Conservation (phyloP, 2,113 vertebrate species). For the Oncorhynchus keta region DNA sequence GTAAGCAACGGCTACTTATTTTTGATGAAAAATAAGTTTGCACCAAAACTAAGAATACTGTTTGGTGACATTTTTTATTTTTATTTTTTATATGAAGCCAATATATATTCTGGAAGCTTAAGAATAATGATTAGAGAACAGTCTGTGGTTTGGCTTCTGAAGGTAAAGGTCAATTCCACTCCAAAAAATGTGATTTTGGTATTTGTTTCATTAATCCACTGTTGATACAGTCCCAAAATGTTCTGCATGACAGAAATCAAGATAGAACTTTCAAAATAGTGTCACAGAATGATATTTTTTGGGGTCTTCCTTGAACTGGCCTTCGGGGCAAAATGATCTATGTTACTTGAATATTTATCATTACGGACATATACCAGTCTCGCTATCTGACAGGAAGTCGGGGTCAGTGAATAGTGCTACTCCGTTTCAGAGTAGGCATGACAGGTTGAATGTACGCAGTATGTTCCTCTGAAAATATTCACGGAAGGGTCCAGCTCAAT, state of each 20-base stretch:
- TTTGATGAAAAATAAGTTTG: neutral
- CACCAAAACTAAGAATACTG: neutral
- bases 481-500: neutral
- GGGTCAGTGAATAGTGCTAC: neutral
- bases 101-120: slow-evolving; percentile 1
- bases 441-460: no score
- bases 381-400: neutral
- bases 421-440: no score
- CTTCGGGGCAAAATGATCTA: neutral
- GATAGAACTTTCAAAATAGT: no score
- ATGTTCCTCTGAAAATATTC: no score
- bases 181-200: no score
- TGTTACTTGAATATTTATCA: neutral
- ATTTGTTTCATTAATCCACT: no score
- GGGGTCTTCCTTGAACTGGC: no score
- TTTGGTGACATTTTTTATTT: neutral
- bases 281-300: no score
- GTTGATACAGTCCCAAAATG: no score
- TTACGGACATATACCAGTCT: neutral
- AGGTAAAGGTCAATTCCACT: no score
- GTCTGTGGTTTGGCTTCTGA: neutral
- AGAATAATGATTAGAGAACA: neutral
- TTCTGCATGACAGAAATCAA: no score
- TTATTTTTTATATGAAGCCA: neutral
- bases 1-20: neutral